These are phyloP conservation scores for Eira barbara DNA, from an alignment of 2,113 vertebrate genomes.

Conservation along the genomic window DNA sequence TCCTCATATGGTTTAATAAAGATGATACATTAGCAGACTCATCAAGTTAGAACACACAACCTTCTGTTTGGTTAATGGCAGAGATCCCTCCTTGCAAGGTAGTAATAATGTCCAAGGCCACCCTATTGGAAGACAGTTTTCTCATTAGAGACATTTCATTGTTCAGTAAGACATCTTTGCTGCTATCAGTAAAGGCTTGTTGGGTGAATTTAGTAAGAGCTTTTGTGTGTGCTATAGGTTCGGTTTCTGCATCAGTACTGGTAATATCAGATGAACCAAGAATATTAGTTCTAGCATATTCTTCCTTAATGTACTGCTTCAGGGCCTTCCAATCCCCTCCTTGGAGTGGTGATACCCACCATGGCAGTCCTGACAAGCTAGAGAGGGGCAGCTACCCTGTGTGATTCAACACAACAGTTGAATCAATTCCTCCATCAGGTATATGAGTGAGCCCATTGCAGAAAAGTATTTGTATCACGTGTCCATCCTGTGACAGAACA, in stretches of 20 bases:
- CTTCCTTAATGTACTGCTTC: not conserved
- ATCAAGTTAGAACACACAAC: not conserved
- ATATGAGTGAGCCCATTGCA: not conserved
- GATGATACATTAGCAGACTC: not conserved
- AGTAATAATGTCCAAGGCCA: not conserved
- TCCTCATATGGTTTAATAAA: not conserved
- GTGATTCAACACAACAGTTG: not conserved
- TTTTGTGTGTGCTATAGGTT: not conserved
- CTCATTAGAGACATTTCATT: not conserved
- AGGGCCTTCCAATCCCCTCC: not conserved
- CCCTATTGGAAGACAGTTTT: not conserved
- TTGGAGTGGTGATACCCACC: not conserved
- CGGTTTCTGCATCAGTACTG: not conserved
- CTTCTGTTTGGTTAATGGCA: not conserved
- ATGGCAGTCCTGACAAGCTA: not conserved
- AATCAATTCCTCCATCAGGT: not conserved
- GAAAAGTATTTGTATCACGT: not conserved
- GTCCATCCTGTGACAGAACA: not conserved
- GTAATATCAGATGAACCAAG: not conserved
- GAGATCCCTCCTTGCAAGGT: not conserved
- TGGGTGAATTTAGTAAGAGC: not conserved
- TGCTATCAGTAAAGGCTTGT: not conserved
- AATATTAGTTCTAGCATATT: not conserved
- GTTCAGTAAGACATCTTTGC: not conserved
- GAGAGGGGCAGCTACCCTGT: not conserved